Percentiles rank a stretch among this genome's conserved stretches.
These are phyloP conservation scores for Sphenopsis melanotis DNA, from an alignment of 2,797 vertebrate genomes.

Conservation along the genomic window DNA sequence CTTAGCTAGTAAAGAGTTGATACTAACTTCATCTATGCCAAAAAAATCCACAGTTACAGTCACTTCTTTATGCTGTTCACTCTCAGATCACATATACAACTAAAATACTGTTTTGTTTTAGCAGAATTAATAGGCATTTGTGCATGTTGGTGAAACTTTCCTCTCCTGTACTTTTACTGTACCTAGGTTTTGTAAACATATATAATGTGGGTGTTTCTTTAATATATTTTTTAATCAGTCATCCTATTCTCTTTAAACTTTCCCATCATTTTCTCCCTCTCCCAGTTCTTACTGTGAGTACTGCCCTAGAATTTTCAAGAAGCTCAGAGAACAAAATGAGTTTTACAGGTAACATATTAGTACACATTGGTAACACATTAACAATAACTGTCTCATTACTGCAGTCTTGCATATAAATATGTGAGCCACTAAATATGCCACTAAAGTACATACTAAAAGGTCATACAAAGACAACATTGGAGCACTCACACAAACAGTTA, in stretches of 20 bases:
- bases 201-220: rapidly evolving
- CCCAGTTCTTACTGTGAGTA: background rate
- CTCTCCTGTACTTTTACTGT: background rate
- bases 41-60: background rate
- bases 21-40: background rate
- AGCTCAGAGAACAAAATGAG: background rate
- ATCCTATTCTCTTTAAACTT: background rate
- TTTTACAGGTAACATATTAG: background rate
- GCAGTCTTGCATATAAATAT: background rate
- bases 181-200: background rate
- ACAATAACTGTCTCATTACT: background rate
- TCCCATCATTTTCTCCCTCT: background rate
- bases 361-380: background rate
- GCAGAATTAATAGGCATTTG: background rate
- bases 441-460: background rate
- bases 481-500: background rate
- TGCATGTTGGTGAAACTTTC: background rate
- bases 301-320: background rate
- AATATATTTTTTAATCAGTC: background rate
- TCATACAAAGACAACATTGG: background rate
- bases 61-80: background rate
- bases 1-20: background rate
- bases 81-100: background rate
- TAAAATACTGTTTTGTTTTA: background rate
- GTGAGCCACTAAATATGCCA: background rate